A percentile compares a stretch with the other conserved stretches of the same genome.
Evolutionary conservation across 2,797 vertebrate genomes (phyloP).

Genomic region (Sandelia bainsii): DNA sequence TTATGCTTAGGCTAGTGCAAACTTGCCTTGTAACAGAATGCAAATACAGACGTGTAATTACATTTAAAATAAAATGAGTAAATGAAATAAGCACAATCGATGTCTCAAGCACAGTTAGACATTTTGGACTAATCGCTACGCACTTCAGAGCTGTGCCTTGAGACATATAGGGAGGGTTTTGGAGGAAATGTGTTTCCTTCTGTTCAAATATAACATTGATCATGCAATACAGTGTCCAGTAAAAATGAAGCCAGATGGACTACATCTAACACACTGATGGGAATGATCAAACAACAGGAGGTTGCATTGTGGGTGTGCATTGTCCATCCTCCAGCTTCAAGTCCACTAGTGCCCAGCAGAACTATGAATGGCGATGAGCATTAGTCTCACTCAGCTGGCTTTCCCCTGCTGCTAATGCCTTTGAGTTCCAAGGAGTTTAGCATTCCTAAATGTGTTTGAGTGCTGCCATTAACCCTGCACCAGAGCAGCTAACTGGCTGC

Average conservation of each 20-base stretch:
- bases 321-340: conserved; percentile 17
- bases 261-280: neutral
- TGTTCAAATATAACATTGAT: neutral
- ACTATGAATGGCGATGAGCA: conserved; percentile 60
- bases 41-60: no score
- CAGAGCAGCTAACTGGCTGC: conserved; percentile 16
- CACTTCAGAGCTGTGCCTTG: neutral
- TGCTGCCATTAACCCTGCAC: conserved; percentile 67
- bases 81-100: neutral
- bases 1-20: neutral
- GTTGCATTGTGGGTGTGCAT: conserved; percentile 3
- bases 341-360: conserved; percentile 62
- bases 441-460: conserved; percentile 66
- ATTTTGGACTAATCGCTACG: neutral
- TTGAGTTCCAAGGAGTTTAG: conserved; percentile 49
- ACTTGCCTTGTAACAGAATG: neutral
- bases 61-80: neutral
- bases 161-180: neutral
- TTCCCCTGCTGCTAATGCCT: conserved; percentile 57
- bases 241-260: neutral
- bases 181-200: no score
- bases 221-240: neutral
- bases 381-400: conserved; percentile 67
- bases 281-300: conserved; percentile 26
- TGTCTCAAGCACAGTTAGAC: neutral